These are phyloP conservation scores for Thomomys bottae DNA, from an alignment of 2,113 vertebrate species.

Conservation along the genomic window DNA sequence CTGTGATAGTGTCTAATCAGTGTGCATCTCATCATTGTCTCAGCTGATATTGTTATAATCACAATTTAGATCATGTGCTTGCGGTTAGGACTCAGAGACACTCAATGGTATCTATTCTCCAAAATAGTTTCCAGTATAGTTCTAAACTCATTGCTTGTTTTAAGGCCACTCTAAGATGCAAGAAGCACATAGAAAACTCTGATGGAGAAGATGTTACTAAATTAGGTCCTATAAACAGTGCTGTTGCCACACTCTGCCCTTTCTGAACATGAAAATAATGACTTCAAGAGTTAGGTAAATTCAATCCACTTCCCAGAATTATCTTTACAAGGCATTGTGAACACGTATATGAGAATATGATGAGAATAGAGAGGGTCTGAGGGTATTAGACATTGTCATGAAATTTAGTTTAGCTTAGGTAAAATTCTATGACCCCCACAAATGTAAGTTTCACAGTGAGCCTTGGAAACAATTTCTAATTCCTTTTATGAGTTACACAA, in stretches of 20 bases:
- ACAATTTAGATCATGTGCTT: not conserved
- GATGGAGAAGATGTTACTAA: not conserved
- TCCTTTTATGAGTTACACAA: not conserved
- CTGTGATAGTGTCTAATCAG: not conserved
- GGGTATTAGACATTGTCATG: not conserved
- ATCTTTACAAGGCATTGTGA: not conserved
- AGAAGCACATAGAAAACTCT: not conserved
- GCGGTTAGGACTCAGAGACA: not conserved
- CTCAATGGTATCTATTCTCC: not conserved
- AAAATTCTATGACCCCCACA: not conserved
- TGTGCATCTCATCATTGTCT: not conserved
- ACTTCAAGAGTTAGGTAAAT: not conserved
- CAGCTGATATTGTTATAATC: not conserved
- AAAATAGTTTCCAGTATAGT: not conserved
- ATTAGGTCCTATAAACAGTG: not conserved
- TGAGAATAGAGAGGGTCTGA: not conserved
- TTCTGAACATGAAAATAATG: not conserved
- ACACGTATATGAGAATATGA: not conserved
- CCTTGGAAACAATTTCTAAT: not conserved
- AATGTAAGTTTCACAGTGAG: not conserved
- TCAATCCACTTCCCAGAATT: not conserved
- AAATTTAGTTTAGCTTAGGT: constrained; percentile 5
- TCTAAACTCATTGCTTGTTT: not conserved
- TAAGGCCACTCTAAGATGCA: not conserved
- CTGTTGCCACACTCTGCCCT: not conserved